phyloP scores from a whole-genome alignment of 2,113 vertebrate genomes.

The Candoia aspera region DNA sequence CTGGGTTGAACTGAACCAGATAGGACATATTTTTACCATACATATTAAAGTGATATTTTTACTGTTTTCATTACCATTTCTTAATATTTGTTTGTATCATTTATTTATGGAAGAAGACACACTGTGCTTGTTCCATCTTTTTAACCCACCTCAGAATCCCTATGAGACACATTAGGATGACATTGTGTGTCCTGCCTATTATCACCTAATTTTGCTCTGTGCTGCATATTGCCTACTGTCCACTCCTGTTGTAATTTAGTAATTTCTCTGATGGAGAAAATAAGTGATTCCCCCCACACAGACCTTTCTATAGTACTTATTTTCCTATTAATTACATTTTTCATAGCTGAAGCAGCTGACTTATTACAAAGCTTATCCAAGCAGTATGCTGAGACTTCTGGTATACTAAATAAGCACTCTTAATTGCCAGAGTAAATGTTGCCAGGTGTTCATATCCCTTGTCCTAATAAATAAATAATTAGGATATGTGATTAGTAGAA shows the following conservation, averaged over 20 bases:
- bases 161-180: background rate
- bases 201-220: background rate
- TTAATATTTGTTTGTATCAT: background rate
- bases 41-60: background rate
- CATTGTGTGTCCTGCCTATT: background rate
- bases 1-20: background rate
- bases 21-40: background rate
- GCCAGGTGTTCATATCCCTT: slow-evolving; percentile 34
- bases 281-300: background rate
- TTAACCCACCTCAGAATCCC: background rate
- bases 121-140: background rate
- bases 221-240: background rate
- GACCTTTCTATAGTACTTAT: background rate
- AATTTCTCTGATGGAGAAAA: background rate
- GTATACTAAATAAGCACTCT: background rate
- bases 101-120: background rate
- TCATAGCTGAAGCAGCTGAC: background rate
- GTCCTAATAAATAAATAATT: slow-evolving; percentile 35
- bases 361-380: slow-evolving; percentile 26
- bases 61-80: background rate
- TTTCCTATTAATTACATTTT: background rate
- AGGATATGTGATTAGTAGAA: slow-evolving; percentile 9
- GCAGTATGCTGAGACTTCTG: background rate
- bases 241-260: background rate
- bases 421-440: slow-evolving; percentile 36